These are phyloP conservation scores for Scaeva pyrastri DNA, from an alignment of 2,888 invertebrate species.

Conservation along the genomic window DNA sequence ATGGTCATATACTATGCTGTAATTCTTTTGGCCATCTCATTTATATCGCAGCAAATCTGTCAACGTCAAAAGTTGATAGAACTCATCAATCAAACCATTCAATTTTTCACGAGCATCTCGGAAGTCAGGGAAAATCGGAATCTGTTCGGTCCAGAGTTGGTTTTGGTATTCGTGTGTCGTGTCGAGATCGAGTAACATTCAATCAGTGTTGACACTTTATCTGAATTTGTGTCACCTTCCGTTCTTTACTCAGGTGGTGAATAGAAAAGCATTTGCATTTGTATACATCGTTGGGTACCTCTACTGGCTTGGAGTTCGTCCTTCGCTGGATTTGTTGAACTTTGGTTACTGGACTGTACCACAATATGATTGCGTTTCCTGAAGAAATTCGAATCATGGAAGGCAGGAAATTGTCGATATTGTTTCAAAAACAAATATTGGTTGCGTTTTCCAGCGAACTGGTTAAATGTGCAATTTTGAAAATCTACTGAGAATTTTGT, in stretches of 20 bases:
- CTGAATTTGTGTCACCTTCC: neutral
- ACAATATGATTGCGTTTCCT: constrained; percentile 1
- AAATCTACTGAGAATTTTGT: neutral
- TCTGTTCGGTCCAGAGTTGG: neutral
- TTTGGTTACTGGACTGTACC: constrained; percentile 5
- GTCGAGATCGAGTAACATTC: neutral
- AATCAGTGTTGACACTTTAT: neutral
- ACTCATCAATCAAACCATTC: neutral
- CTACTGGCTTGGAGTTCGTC: neutral
- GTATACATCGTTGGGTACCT: neutral
- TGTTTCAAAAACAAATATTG: neutral
- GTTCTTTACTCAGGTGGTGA: neutral
- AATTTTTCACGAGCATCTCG: neutral
- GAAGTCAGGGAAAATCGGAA: neutral
- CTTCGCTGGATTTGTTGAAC: neutral
- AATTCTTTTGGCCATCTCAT: neutral
- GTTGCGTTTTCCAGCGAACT: neutral
- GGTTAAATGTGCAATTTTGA: neutral
- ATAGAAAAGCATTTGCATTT: neutral
- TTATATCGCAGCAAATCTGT: neutral
- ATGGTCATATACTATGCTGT: neutral
- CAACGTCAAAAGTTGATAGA: neutral
- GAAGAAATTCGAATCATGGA: neutral
- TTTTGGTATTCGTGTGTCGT: neutral
- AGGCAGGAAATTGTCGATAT: neutral